These are phyloP conservation scores for Pomacea canaliculata DNA, from an alignment of 2,888 invertebrate genomes.

Conservation along the genomic window DNA sequence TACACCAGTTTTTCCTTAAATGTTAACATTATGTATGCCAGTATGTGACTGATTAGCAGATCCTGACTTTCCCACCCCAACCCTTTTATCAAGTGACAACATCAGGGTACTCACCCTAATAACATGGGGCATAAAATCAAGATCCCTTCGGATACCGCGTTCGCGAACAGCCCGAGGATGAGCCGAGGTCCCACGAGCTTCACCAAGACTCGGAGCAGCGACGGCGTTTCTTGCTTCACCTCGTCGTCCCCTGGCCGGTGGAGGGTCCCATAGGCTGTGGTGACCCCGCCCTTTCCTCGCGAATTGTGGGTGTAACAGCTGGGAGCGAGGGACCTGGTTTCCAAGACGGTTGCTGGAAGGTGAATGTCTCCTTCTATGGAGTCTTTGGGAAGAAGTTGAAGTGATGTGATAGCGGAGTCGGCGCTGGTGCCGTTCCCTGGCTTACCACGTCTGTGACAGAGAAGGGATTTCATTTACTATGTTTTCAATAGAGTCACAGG, in stretches of 20 bases:
- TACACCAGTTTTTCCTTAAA: no score
- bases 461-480: no score
- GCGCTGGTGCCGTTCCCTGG: background rate
- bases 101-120: conserved; percentile 33
- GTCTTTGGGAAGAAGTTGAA: background rate
- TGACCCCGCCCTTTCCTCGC: background rate
- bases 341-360: background rate
- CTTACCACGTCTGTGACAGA: background rate
- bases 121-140: conserved; percentile 39
- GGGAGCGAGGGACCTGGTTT: conserved; percentile 11
- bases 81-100: no score
- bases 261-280: background rate
- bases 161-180: conserved; percentile 33
- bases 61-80: no score
- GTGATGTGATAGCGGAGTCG: background rate
- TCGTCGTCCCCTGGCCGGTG: background rate
- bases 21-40: no score
- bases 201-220: conserved; percentile 36
- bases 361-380: background rate
- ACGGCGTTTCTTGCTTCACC: conserved; percentile 27
- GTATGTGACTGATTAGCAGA: no score
- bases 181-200: conserved; percentile 29
- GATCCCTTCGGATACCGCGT: conserved; percentile 37
- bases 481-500: no score
- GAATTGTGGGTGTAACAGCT: background rate